Evolutionary conservation across 2,888 invertebrate genomes (phyloP).

Genomic region (Ochropacha duplaris): DNA sequence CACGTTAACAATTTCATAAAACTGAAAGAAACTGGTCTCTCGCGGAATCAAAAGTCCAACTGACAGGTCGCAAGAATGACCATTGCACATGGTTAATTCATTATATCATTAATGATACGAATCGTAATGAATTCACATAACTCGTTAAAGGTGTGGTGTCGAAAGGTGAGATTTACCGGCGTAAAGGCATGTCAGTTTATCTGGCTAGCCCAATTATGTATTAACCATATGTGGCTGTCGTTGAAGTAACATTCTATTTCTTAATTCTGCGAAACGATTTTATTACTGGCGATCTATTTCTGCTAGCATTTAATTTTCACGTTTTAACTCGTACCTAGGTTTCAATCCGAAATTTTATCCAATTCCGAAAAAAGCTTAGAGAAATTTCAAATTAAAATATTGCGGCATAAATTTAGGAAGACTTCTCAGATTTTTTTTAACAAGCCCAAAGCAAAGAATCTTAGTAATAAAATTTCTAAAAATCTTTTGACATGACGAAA

Average conservation of each 20-base stretch:
- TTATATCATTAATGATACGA: neutral
- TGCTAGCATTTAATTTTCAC: neutral
- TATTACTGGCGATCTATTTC: neutral
- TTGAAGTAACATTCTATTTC: neutral
- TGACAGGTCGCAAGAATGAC: neutral
- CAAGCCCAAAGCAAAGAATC: too few species aligned
- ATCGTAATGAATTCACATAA: slow-evolving; percentile 1
- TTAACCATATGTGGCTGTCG: neutral
- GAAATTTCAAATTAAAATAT: too few species aligned
- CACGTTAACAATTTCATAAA: neutral
- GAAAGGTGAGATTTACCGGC: neutral
- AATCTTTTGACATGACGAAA: too few species aligned
- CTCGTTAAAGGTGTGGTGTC: neutral
- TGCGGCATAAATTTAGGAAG: too few species aligned
- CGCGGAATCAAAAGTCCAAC: neutral
- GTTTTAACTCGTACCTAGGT: too few species aligned
- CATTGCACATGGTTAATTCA: neutral
- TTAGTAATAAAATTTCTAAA: too few species aligned
- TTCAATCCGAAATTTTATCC: too few species aligned
- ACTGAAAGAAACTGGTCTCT: neutral
- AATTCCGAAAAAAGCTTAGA: too few species aligned
- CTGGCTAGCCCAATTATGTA: slow-evolving; percentile 6
- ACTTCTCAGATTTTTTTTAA: too few species aligned
- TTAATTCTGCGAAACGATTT: neutral
- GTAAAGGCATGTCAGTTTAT: neutral